These are phyloP conservation scores for Drosophila peninsularis DNA, from an alignment of 2,888 invertebrate genomes.

Conservation along the genomic window DNA sequence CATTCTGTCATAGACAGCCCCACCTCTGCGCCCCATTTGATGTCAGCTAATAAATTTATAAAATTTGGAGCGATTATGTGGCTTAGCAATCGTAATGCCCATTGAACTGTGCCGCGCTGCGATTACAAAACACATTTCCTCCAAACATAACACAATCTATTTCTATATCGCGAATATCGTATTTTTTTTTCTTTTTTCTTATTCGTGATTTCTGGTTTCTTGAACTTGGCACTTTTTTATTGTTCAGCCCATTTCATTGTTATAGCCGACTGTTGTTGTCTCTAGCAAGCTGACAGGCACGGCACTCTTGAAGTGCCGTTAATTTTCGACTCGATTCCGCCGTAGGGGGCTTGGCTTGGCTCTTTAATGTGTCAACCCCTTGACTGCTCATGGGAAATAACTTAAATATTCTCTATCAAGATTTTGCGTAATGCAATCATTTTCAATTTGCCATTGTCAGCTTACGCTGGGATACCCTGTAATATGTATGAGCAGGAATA, in stretches of 20 bases:
- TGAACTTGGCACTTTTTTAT: conserved; percentile 46
- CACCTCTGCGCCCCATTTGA: conserved; percentile 4
- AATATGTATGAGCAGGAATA: background rate
- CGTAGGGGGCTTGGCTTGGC: conserved; percentile 26
- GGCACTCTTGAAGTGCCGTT: conserved; percentile 49
- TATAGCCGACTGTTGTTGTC: conserved; percentile 1
- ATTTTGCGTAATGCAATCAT: conserved; percentile 59
- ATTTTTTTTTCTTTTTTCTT: background rate
- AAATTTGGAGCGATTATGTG: conserved; percentile 72
- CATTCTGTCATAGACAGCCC: too few relatives aligned
- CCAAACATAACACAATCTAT: conserved; percentile 7
- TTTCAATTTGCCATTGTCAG: conserved; percentile 23
- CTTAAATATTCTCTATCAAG: conserved; percentile 57
- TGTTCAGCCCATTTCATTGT: conserved; percentile 11
- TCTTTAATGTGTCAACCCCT: conserved; percentile 41
- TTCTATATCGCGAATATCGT: conserved; percentile 29
- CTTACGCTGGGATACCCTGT: conserved; percentile 9
- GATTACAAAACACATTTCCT: conserved; percentile 65
- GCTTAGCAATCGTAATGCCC: conserved; percentile 51
- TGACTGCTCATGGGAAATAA: conserved; percentile 40
- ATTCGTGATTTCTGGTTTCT: conserved; percentile 37
- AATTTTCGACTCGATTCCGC: conserved; percentile 22
- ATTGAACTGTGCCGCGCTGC: conserved; percentile 65
- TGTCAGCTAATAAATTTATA: conserved; percentile 70
- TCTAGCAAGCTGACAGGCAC: conserved; percentile 38